Conservation (phyloP, 1,140 invertebrate genomes). For the Drosophila varians region DNA sequence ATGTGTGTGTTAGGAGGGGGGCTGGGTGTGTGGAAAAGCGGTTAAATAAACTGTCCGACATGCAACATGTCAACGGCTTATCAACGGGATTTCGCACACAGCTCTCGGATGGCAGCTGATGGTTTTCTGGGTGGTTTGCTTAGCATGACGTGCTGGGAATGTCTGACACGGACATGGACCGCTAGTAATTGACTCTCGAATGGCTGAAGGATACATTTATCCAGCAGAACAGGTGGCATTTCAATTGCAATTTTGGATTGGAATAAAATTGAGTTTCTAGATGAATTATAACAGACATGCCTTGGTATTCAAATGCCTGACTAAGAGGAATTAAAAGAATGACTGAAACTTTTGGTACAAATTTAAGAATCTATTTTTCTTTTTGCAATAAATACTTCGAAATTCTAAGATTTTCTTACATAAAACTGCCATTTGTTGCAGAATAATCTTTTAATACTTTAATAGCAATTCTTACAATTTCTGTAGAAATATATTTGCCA, state of each 20-base stretch:
- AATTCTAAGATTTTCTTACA: too few relatives aligned
- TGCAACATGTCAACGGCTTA: conserved; percentile 72
- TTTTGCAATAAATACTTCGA: too few relatives aligned
- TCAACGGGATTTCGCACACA: conserved; percentile 41
- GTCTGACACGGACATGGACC: conserved; percentile 1
- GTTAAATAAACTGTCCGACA: conserved; percentile 43
- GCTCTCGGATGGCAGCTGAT: conserved; percentile 23
- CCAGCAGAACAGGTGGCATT: conserved; percentile 6
- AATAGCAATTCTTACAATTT: too few relatives aligned
- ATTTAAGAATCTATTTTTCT: too few relatives aligned
- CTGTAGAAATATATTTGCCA: too few relatives aligned
- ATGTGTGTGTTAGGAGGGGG: conserved; percentile 60
- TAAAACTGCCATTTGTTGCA: too few relatives aligned
- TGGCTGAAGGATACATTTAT: conserved; percentile 9
- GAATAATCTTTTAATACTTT: too few relatives aligned
- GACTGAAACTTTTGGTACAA: too few relatives aligned
- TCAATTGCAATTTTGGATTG: conserved; percentile 17
- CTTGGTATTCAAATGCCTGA: background rate
- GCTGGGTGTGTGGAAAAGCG: conserved; percentile 8
- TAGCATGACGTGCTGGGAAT: conserved; percentile 4
- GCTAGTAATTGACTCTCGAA: conserved; percentile 9
- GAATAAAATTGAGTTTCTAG: background rate
- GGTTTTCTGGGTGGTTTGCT: conserved; percentile 39
- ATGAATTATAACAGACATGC: background rate
- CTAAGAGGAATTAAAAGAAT: too few relatives aligned